Percentiles rank a stretch among this genome's conserved stretches.
These are phyloP conservation scores for Isaurus tuberculatus DNA, from an alignment of 92 coral and sea anemone species.

Conservation along the genomic window DNA sequence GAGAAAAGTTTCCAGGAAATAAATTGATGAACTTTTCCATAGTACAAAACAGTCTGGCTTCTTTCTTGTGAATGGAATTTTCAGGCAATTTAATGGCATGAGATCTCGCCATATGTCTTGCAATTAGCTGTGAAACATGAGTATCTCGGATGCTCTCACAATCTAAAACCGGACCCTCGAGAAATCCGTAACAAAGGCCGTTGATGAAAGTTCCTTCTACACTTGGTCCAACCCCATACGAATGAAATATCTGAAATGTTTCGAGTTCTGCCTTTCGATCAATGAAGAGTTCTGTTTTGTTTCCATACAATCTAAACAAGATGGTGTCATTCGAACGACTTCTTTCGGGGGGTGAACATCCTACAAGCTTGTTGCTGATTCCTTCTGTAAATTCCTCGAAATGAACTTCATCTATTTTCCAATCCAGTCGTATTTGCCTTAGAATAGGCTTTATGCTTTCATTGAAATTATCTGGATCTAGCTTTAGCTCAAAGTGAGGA, in stretches of 20 bases:
- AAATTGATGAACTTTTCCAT: conserved; percentile 73
- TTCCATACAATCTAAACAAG: conserved; percentile 89
- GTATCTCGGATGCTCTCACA: conserved; percentile 73
- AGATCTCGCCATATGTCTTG: conserved; percentile 85
- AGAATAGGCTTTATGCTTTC: conserved; percentile 75
- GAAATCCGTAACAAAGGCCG: conserved; percentile 86
- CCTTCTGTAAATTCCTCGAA: conserved; percentile 88
- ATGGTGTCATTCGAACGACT: conserved; percentile 68
- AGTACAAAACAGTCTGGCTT: conserved; percentile 68
- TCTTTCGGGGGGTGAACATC: conserved; percentile 70
- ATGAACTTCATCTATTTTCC: conserved; percentile 70
- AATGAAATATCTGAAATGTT: conserved; percentile 76
- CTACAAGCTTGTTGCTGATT: conserved; percentile 93
- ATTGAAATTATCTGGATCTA: conserved; percentile 75
- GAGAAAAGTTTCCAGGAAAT: conserved; percentile 85
- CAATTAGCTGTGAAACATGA: conserved; percentile 78
- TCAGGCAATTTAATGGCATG: conserved; percentile 77
- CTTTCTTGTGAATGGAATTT: conserved; percentile 55
- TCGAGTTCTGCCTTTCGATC: conserved; percentile 88
- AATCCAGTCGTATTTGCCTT: conserved; percentile 70
- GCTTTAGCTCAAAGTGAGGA: conserved; percentile 73
- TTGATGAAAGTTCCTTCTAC: conserved; percentile 87
- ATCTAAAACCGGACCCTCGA: conserved; percentile 82
- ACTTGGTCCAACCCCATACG: conserved; percentile 86
- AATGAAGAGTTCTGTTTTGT: conserved; percentile 94